Evolutionary conservation across 2,113 vertebrate species (phyloP).

Genomic region (Tupaia chinensis): DNA sequence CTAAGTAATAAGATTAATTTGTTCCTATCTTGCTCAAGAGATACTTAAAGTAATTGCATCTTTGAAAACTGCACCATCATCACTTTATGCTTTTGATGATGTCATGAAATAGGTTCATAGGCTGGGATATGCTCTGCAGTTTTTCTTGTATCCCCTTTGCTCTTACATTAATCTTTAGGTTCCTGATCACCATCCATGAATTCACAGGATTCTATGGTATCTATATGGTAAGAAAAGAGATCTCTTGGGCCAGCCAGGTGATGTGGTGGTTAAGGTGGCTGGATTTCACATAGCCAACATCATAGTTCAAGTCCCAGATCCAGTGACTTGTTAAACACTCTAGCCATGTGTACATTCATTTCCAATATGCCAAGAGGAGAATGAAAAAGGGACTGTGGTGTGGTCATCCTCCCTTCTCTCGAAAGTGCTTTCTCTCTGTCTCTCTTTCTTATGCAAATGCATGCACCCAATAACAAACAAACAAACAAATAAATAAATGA

Average conservation of each 20-base stretch:
- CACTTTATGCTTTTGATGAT: constrained; percentile 92
- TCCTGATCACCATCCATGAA: neutral
- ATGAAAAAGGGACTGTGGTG: too few relatives aligned
- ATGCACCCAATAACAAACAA: too few relatives aligned
- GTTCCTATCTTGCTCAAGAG: constrained; percentile 87
- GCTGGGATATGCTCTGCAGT: constrained; percentile 83
- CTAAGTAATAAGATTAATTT: constrained; percentile 91
- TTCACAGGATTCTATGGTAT: neutral
- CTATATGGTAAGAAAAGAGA: neutral
- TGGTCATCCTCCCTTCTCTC: too few relatives aligned
- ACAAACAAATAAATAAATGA: too few relatives aligned
- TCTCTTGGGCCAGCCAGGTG: neutral
- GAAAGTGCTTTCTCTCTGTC: too few relatives aligned
- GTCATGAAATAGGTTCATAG: constrained; percentile 84
- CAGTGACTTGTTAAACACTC: too few relatives aligned
- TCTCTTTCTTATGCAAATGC: too few relatives aligned
- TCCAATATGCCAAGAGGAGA: too few relatives aligned
- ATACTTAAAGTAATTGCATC: constrained; percentile 98
- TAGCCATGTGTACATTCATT: too few relatives aligned
- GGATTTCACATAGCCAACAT: too few relatives aligned
- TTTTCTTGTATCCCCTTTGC: constrained; percentile 62
- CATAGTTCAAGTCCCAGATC: too few relatives aligned
- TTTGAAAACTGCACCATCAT: constrained; percentile 94
- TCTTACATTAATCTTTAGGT: neutral
- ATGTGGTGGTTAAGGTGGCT: too few relatives aligned